Base-by-base conservation (phyloP, 2,888 invertebrate species). In the Atherix ibis region DNA sequence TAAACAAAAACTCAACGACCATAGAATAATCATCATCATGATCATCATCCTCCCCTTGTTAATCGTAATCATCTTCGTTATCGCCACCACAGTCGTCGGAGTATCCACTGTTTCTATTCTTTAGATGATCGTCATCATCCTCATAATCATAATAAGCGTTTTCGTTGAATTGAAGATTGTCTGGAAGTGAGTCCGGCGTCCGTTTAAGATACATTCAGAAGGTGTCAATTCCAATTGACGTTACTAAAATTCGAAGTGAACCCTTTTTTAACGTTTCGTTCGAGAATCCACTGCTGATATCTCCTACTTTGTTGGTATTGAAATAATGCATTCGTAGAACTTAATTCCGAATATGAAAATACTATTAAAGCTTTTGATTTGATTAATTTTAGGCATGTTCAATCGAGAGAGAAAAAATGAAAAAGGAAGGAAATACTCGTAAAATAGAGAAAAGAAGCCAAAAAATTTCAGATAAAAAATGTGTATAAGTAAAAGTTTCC, bases 191-290 rank as follows among this genome's bases (percentile, higher is more conserved):
- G n/a, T n/a, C n/a, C n/a, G n/a, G n/a, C n/a, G n/a, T n/a, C n/a
- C n/a, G n/a, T n/a, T n/a, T n/a, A n/a, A n/a, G n/a, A n/a, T n/a
- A n/a, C 32, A 36, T 31, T 32, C 40, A 35, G 40, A 31, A 40
- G 40, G 40, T 40, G 40, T 40, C 40, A 40, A 37, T 36, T 40
- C 40, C 40, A 40, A 37, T 40, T 37, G 40, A 37, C 40, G 37
- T 37, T 40, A 40, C 40, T 36, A 26, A 37, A 25, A 18, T 24
- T 10, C 6, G 26, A 32, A 31, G 22, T 39, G 31, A 36, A 31
- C 35, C 36, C 34, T 36, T 31, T 28, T 29, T 8, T 13, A 12
- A n/a, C n/a, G 22, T 13, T 22, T 5, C 13, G 5, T 31, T 31
- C 8, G 6, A 19, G 17, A 29, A 29, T 29, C 14, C 14, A 14